A percentile compares a stretch with the other conserved stretches of the same genome.
Evolutionary conservation across 2,797 vertebrate genomes (phyloP).

Genomic region (Tarsius wallacei): DNA sequence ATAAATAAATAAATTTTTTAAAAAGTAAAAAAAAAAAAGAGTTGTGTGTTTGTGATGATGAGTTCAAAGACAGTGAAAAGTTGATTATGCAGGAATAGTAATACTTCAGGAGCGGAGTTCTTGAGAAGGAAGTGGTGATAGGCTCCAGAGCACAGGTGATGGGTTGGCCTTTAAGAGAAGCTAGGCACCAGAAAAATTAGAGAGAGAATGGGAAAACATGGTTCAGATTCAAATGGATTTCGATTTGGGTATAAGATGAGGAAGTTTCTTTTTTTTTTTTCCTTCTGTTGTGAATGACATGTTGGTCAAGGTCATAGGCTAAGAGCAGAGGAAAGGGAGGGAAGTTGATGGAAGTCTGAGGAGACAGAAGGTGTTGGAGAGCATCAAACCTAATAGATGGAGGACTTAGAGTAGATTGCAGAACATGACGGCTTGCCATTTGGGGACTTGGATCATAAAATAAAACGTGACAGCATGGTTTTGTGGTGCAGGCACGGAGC

Average conservation of each 20-base stretch:
- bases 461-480: not conserved
- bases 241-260: not conserved
- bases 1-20: too few relatives aligned
- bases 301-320: not conserved
- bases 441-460: not conserved
- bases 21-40: too few relatives aligned
- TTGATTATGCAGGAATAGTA: not conserved
- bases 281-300: not conserved
- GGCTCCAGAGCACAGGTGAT: not conserved
- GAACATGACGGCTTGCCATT: not conserved
- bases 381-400: not conserved
- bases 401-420: not conserved
- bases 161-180: not conserved
- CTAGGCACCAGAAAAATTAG: not conserved
- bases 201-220: not conserved
- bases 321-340: not conserved
- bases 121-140: not conserved
- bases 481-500: not conserved
- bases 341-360: not conserved
- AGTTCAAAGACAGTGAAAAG: not conserved
- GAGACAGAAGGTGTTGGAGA: not conserved
- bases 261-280: not conserved
- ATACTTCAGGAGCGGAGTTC: not conserved
- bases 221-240: slow-evolving; percentile 19
- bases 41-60: not conserved